A percentile compares a stretch with the other conserved stretches of the same genome.
These are phyloP conservation scores for Cladorhizidae sp. DNA, from an alignment of 37 sponge, comb jelly and placozoan genomes.

Conservation along the genomic window DNA sequence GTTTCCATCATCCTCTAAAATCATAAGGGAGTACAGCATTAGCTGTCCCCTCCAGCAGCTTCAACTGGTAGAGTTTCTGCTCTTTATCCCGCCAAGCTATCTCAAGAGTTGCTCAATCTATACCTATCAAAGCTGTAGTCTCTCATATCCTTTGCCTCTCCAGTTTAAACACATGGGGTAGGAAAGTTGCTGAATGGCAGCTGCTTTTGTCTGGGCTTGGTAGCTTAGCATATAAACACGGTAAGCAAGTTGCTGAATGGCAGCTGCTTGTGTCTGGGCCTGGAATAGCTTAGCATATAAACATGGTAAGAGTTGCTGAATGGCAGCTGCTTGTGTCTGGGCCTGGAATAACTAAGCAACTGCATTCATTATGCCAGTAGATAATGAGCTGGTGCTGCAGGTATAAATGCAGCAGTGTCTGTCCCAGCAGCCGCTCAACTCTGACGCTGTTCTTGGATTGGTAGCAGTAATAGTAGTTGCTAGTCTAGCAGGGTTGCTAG, in stretches of 20 bases:
- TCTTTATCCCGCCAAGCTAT: constrained; percentile 7
- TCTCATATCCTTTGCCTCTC: constrained; percentile 6
- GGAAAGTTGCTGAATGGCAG: constrained; percentile 1
- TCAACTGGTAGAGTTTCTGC: constrained; percentile 23
- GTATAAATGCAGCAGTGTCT: no score
- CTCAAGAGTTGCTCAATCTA: not conserved
- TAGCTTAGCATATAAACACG: no score
- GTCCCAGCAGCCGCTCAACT: no score
- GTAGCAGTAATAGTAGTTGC: no score
- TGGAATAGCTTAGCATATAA: no score
- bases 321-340: no score
- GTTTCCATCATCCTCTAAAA: not conserved
- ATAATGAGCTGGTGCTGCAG: not conserved
- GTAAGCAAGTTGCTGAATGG: no score
- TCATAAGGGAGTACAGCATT: constrained; percentile 4
- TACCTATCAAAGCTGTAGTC: not conserved
- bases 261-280: no score
- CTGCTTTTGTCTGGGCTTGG: constrained; percentile 23
- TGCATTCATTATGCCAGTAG: not conserved
- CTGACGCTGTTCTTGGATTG: no score
- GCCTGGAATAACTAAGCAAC: not conserved
- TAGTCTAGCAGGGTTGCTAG: no score
- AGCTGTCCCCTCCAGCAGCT: constrained; percentile 23
- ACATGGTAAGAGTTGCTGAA: no score
- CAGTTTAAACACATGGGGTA: not conserved